Evolutionary conservation across 2,113 vertebrate genomes (phyloP).

Genomic region (Polyodon spathula): DNA sequence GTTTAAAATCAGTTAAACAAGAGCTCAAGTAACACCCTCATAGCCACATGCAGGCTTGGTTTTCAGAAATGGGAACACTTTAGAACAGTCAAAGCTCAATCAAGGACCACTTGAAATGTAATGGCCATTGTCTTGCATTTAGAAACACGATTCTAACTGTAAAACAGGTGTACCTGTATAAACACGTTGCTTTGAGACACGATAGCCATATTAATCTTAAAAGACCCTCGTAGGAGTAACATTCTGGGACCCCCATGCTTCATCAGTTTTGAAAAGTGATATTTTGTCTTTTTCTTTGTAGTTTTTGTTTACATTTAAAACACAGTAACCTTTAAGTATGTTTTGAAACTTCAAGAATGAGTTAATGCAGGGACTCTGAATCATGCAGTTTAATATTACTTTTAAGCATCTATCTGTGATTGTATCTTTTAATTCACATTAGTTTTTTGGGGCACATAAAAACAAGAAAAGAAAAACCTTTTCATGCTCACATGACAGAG

Average conservation of each 20-base stretch:
- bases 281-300: conserved; percentile 56
- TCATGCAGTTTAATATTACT: too few relatives aligned
- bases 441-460: neutral
- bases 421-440: neutral
- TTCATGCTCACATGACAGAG: conserved; percentile 28
- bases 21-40: conserved; percentile 9
- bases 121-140: conserved; percentile 20
- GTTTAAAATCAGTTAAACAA: conserved; percentile 24
- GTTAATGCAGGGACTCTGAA: conserved; percentile 7
- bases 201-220: conserved; percentile 39
- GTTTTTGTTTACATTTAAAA: too few relatives aligned
- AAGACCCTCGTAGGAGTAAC: conserved; percentile 47
- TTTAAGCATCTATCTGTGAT: too few relatives aligned
- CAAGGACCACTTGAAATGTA: conserved; percentile 27
- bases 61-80: conserved; percentile 27
- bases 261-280: conserved; percentile 59
- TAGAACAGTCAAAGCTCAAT: conserved; percentile 25
- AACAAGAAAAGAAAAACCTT: conserved; percentile 16
- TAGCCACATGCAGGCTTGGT: conserved; percentile 21
- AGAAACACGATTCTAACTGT: conserved; percentile 8
- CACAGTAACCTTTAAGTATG: conserved; percentile 53
- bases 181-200: conserved; percentile 24
- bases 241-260: conserved; percentile 55
- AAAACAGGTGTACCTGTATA: conserved; percentile 37
- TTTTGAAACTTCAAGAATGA: conserved; percentile 39